Percentiles rank a stretch among this genome's conserved stretches.
These are phyloP conservation scores for Sisyra nigra DNA, from an alignment of 2,888 invertebrate species.

Conservation along the genomic window DNA sequence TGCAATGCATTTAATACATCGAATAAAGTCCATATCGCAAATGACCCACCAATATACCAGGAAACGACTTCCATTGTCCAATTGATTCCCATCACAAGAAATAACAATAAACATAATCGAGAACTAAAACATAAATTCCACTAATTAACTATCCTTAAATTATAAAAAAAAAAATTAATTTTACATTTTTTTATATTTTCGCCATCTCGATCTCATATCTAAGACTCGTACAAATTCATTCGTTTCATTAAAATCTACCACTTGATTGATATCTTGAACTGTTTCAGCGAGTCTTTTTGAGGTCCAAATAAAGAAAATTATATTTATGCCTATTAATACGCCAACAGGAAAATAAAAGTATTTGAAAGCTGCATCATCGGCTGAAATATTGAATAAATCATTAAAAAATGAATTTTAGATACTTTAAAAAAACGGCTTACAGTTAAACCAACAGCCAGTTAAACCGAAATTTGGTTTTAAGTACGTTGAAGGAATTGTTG, in stretches of 20 bases:
- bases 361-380: constrained; percentile 37
- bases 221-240: constrained; percentile 8
- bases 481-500: constrained; percentile 39
- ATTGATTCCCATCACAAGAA: constrained; percentile 48
- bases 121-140: constrained; percentile 24
- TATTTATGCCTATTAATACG: constrained; percentile 33
- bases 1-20: constrained; percentile 54
- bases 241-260: constrained; percentile 3
- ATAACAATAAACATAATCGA: constrained; percentile 40
- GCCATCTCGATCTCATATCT: constrained; percentile 28
- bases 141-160: neutral
- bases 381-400: constrained; percentile 28
- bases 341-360: constrained; percentile 47
- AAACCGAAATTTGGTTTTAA: constrained; percentile 40
- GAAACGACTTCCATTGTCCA: constrained; percentile 58
- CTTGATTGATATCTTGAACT: constrained; percentile 2
- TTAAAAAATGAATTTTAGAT: neutral
- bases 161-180: constrained; percentile 14
- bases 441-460: constrained; percentile 42
- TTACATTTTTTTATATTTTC: constrained; percentile 33
- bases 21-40: constrained; percentile 41
- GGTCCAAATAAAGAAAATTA: constrained; percentile 36
- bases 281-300: constrained; percentile 30
- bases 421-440: constrained; percentile 28
- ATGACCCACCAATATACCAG: constrained; percentile 37